Percentiles rank a stretch among this genome's conserved stretches.
These are phyloP conservation scores for Aleiodes leptofemur DNA, from an alignment of 2,888 invertebrate genomes.

Conservation along the genomic window DNA sequence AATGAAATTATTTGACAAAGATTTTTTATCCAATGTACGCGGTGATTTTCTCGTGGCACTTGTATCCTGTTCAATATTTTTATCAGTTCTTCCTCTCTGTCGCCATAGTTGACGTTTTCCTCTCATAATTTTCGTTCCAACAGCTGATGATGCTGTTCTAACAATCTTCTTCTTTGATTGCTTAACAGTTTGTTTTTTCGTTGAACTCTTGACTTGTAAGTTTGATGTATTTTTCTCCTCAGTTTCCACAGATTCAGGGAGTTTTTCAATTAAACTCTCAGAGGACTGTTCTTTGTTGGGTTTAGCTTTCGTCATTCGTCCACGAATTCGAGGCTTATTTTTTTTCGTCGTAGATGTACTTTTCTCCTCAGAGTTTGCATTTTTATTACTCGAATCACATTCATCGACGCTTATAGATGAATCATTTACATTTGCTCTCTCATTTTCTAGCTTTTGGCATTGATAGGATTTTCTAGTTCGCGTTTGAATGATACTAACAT, in stretches of 20 bases:
- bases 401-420: neutral
- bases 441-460: neutral
- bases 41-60: slow-evolving; percentile 61
- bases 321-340: neutral
- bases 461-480: slow-evolving; percentile 8
- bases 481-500: neutral
- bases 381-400: neutral
- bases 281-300: neutral
- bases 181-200: neutral
- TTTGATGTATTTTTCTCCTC: neutral
- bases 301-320: neutral
- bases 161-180: neutral
- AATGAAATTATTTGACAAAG: neutral
- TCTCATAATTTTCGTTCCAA: neutral
- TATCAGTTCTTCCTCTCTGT: neutral
- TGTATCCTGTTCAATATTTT: slow-evolving; percentile 38
- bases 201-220: neutral
- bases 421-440: neutral
- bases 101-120: neutral
- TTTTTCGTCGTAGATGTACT: neutral
- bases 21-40: slow-evolving; percentile 61
- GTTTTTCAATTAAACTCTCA: neutral
- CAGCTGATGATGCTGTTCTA: neutral
- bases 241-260: neutral
- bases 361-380: neutral